Evolutionary conservation across 2,113 vertebrate species (phyloP), one percentile per base, ranked within the genome.

Genomic region (Phylloscopus trochilus): DNA sequence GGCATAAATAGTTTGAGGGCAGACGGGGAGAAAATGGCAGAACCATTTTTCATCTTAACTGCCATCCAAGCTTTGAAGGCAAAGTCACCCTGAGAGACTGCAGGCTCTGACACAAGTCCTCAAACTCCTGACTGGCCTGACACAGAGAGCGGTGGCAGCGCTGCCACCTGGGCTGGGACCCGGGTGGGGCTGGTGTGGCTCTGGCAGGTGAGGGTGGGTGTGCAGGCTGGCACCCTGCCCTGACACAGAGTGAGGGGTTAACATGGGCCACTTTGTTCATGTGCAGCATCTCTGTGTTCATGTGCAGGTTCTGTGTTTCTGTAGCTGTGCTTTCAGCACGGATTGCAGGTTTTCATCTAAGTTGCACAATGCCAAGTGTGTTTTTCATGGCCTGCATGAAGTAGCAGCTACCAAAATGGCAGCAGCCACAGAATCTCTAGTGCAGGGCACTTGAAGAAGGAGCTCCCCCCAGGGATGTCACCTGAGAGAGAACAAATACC

Each of bases 151-250:
- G 0, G 15, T 11, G 19, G 46, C 62, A 75, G 44, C 0, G 1
- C 64, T 83, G 62, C 77, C 77, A 28, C 20, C 73, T 35, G 39
- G 11, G 72, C 31, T 93, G 56, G 63, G 27, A 23, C 7, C 7
- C 0, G 0, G 58, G 2, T 2, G 19, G 4, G 39, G 18, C 10
- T 62, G 76, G 4, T 18, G 67, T 2, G 4, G 30, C 44, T 73
- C 55, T 2, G 4, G 68, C 55, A 52, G 46, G 33, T 16, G 16
- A 56, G 56, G 47, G 7, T 59, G 62, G 52, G 24, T 28, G 68
- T 26, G 35, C 39, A 8, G 80, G 22, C 26, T 28, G 43, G n/a
- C 28, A 13, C 47, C 67, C 22, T 67, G 75, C 58, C 27, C 53
- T 30, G 49, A 20, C 15, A 7, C 55, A 41, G 12, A 12, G 5